Evolutionary conservation across 35 echinoderm and acorn worm species (phyloP).

Genomic region (Strongylocentrotus purpuratus): DNA sequence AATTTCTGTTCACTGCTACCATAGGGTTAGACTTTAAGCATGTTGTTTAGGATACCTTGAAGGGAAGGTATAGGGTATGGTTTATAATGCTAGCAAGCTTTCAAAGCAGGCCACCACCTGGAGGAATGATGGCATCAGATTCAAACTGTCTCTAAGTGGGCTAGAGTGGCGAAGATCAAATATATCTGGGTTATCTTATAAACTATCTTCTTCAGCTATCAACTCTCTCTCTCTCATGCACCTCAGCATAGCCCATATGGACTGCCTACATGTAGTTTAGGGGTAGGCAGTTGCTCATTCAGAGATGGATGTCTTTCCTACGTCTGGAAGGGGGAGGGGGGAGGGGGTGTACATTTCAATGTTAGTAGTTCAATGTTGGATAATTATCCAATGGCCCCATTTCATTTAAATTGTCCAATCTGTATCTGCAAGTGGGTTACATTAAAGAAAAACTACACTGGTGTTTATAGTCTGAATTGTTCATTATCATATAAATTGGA

Average conservation of each 20-base stretch:
- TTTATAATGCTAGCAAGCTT: background rate
- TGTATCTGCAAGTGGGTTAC: no score
- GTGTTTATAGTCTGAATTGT: no score
- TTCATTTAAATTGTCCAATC: no score
- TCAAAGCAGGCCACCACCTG: background rate
- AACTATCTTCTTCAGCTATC: background rate
- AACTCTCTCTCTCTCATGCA: background rate
- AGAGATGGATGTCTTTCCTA: background rate
- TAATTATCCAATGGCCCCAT: no score
- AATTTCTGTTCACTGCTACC: no score
- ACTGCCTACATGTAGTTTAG: background rate
- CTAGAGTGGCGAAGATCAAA: background rate
- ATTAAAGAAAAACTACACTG: no score
- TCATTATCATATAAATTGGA: no score
- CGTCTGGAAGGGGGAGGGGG: background rate
- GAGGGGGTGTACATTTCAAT: background rate
- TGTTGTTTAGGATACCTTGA: background rate
- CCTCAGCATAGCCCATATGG: background rate
- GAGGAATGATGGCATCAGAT: background rate
- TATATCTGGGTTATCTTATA: slow-evolving; percentile 9
- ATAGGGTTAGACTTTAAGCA: background rate
- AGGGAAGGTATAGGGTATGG: background rate
- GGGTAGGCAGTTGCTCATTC: background rate
- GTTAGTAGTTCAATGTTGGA: background rate
- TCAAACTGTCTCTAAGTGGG: background rate